These are phyloP conservation scores for Pseudopleuronectes americanus DNA, from an alignment of 2,797 vertebrate species.

Conservation along the genomic window DNA sequence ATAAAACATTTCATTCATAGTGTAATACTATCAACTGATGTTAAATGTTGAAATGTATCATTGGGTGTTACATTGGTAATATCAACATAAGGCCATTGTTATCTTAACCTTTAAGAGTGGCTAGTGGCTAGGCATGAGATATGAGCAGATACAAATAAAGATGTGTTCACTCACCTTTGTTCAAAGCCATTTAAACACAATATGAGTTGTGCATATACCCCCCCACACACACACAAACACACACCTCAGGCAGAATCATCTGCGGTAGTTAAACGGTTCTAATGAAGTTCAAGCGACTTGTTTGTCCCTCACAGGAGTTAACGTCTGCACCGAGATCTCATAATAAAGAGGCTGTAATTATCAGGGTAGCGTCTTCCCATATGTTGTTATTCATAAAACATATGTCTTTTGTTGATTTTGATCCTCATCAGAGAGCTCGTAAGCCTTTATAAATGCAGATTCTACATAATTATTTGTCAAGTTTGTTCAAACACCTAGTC, in stretches of 20 bases:
- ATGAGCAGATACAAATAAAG: constrained; percentile 37
- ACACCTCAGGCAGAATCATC: constrained; percentile 24
- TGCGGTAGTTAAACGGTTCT: constrained; percentile 14
- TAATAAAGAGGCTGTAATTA: constrained; percentile 23
- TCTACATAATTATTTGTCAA: neutral
- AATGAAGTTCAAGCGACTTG: constrained; percentile 31
- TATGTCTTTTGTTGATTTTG: constrained; percentile 1
- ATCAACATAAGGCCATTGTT: constrained; percentile 22
- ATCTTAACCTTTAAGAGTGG: constrained; percentile 17
- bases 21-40: neutral
- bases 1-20: too few relatives aligned
- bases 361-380: constrained; percentile 13
- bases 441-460: neutral
- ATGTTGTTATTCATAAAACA: constrained; percentile 14
- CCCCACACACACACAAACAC: neutral
- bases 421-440: neutral
- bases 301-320: constrained; percentile 13
- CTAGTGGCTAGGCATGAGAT: constrained; percentile 18
- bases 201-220: constrained; percentile 2
- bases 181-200: constrained; percentile 46
- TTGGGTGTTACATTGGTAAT: constrained; percentile 28
- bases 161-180: constrained; percentile 25
- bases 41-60: constrained; percentile 7
- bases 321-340: constrained; percentile 28
- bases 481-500: neutral